Evolutionary conservation across 2,888 invertebrate species (phyloP).

Genomic region (Mythimna vitellina): DNA sequence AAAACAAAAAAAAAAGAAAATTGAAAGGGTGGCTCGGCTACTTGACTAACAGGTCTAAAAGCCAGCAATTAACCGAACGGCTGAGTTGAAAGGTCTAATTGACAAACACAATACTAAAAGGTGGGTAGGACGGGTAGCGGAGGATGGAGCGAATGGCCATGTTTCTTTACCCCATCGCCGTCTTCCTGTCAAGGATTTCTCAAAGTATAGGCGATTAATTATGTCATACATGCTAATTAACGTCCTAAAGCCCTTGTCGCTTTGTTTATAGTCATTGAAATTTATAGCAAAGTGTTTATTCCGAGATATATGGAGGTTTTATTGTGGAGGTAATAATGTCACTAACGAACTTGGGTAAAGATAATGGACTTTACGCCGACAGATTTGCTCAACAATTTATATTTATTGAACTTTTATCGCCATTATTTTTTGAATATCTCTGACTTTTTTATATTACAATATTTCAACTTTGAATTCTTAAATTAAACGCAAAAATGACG

Average conservation of each 20-base stretch:
- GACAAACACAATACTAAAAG: conserved; percentile 70
- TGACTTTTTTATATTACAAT: neutral
- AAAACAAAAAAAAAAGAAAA: conserved; percentile 49
- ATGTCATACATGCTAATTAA: conserved; percentile 75
- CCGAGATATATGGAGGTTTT: conserved; percentile 32
- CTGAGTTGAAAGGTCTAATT: conserved; percentile 74
- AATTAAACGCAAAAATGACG: neutral
- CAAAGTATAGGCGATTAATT: conserved; percentile 70
- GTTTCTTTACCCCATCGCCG: conserved; percentile 48
- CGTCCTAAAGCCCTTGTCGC: conserved; percentile 66
- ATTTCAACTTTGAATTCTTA: conserved; percentile 6
- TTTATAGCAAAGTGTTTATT: conserved; percentile 51
- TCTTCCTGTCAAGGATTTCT: conserved; percentile 47
- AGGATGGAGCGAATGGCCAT: conserved; percentile 58
- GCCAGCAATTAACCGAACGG: conserved; percentile 69
- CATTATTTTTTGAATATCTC: conserved; percentile 13
- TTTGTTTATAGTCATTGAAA: conserved; percentile 63
- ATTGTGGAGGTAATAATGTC: conserved; percentile 19
- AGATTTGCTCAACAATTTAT: conserved; percentile 26
- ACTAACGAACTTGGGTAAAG: conserved; percentile 36
- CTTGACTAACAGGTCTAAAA: conserved; percentile 69
- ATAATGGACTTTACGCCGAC: conserved; percentile 1
- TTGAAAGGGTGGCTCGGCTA: conserved; percentile 64
- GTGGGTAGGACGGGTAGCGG: conserved; percentile 26
- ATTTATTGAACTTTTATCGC: conserved; percentile 22